Percentiles rank a stretch among this genome's conserved stretches.
These are phyloP conservation scores for Serranochromis macrocephalus DNA, from an alignment of 2,113 vertebrate species.

Conservation along the genomic window DNA sequence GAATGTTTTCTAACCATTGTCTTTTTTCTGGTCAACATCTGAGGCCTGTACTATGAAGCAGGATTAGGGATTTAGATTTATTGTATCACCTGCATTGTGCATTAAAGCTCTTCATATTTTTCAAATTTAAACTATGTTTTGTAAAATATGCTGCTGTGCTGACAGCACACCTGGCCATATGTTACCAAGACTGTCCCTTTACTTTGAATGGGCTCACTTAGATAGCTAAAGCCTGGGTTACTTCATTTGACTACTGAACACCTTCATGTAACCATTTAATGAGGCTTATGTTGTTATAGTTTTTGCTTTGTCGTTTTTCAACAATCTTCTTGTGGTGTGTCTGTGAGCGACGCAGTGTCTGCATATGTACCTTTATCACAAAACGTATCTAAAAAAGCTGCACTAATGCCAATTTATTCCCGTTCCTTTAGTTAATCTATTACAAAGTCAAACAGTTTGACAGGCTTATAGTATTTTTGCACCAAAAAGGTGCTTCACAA, in stretches of 20 bases:
- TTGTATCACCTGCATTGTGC: background rate
- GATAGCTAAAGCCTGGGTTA: background rate
- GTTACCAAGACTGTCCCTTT: background rate
- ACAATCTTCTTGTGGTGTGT: background rate
- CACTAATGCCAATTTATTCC: background rate
- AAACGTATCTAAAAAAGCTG: background rate
- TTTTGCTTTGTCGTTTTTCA: background rate
- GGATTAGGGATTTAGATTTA: background rate
- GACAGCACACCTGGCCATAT: background rate
- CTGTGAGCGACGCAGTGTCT: background rate
- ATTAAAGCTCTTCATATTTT: background rate
- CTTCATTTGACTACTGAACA: background rate
- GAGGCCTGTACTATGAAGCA: background rate
- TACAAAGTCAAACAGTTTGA: background rate
- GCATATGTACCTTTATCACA: background rate
- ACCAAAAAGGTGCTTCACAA: background rate
- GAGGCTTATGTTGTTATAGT: background rate
- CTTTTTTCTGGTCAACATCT: background rate
- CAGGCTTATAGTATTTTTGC: background rate
- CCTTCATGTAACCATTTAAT: background rate
- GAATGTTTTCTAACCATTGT: background rate
- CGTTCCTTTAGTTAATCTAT: background rate
- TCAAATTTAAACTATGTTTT: background rate
- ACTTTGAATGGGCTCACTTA: background rate
- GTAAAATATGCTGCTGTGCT: background rate